These are phyloP conservation scores for Muscina levida DNA, from an alignment of 2,888 invertebrate species.

Conservation along the genomic window DNA sequence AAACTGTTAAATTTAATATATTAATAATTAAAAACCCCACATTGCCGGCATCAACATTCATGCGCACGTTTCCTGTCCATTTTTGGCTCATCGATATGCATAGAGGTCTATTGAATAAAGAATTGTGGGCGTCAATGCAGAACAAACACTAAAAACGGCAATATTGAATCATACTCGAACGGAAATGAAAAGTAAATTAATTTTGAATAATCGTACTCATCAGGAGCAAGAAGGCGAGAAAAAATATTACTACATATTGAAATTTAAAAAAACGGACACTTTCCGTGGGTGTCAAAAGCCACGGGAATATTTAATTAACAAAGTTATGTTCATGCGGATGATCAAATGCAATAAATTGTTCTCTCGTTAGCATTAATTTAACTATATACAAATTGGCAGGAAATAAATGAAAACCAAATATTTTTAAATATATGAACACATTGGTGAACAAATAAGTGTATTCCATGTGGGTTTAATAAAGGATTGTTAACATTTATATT, in stretches of 20 bases:
- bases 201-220: slow-evolving; percentile 62
- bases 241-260: slow-evolving; percentile 30
- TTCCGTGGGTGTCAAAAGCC: slow-evolving; percentile 59
- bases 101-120: slow-evolving; percentile 27
- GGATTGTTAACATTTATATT: too few species aligned
- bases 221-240: slow-evolving; percentile 43
- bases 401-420: too few species aligned
- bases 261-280: slow-evolving; percentile 44
- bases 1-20: slow-evolving; percentile 52
- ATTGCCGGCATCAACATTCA: slow-evolving; percentile 36
- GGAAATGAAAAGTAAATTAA: slow-evolving; percentile 60
- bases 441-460: too few species aligned
- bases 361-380: too few species aligned
- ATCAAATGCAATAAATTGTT: slow-evolving; percentile 53
- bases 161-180: slow-evolving; percentile 49
- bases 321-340: slow-evolving; percentile 50
- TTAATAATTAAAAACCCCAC: slow-evolving; percentile 49
- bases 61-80: slow-evolving; percentile 46
- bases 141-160: too few species aligned
- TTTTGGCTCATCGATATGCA: slow-evolving; percentile 4
- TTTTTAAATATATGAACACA: too few species aligned
- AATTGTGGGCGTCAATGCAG: slow-evolving; percentile 49
- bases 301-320: slow-evolving; percentile 63
- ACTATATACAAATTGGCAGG: too few species aligned
- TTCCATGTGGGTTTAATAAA: too few species aligned